Base-by-base conservation (phyloP, 2,888 invertebrate genomes). In the Rhamphomyia laevipes region DNA sequence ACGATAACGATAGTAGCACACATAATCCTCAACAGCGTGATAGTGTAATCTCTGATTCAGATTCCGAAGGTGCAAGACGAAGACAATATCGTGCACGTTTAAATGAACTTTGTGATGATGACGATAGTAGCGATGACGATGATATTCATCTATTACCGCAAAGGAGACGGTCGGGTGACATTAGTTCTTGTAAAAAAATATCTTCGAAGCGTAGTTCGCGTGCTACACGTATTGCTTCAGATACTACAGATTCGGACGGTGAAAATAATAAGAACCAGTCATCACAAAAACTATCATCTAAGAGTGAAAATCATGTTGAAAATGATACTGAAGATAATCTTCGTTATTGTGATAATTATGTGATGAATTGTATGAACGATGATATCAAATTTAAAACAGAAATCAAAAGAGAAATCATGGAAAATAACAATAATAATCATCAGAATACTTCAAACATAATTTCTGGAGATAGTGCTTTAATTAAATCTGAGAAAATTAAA, bases 221-320 rank as follows among this genome's bases (percentile, higher is more conserved):
- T 56, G 79, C 83, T 18, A 66, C 66, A 0, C 77, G 84, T 21
- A 86, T 88, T 51, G 79, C 83, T 51, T 86, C 86, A 11, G 88
- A 89, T 61, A 82, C 86, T 2, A 84, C 86, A 35, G 86, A 85
- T 56, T 83, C 54, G 11, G 55, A 56, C 27, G 49, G 47, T 9
- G 40, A 43, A 18, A 43, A 43, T 27, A 12, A 16, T 9, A 17
- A 41, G 4, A n/a, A 37, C 9, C 11, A 37, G 9, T 37, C 16
- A 4, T 2, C 13, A 37, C 37, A n/a, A 37, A 16, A 15, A 30
- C 1, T 16, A n/a, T n/a, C 21, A 13, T n/a, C n/a, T n/a, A 43
- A 43, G 3, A 43, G 5, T 6, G 17, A 17, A 2, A 16, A 44
- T 4, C 5, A 30, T 2, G 17, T 12, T 18, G n/a, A 33, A 2